Evolutionary conservation across 1,140 invertebrate genomes (phyloP).

Genomic region (Aphelinus certus): DNA sequence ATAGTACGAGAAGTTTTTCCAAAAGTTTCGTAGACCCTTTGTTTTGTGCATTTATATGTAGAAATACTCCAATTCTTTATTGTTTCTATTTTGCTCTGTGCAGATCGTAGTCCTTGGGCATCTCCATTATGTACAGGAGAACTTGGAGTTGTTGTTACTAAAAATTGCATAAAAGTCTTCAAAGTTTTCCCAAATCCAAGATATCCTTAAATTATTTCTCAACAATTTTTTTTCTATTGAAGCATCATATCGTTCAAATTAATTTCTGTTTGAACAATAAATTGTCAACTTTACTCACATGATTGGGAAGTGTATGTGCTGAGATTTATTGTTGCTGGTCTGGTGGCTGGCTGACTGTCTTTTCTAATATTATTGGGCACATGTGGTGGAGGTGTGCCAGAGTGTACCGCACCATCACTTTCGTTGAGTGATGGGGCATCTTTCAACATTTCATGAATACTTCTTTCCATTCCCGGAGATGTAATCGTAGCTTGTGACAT

Average conservation of each 20-base stretch:
- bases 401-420: conserved; percentile 78
- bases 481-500: conserved; percentile 57
- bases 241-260: not conserved
- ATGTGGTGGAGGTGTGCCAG: conserved; percentile 69
- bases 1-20: conserved; percentile 92
- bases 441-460: conserved; percentile 89
- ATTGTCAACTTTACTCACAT: conserved; percentile 43
- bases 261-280: not conserved
- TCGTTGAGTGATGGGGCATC: conserved; percentile 84
- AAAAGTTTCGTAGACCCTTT: conserved; percentile 93
- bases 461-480: conserved; percentile 70
- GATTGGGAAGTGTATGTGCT: conserved; percentile 50
- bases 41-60: conserved; percentile 96
- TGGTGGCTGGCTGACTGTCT: conserved; percentile 56
- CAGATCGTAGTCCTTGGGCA: conserved; percentile 70
- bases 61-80: conserved; percentile 96
- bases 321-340: conserved; percentile 65
- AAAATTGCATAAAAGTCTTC: not conserved
- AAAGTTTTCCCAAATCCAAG: no score
- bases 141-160: conserved; percentile 56
- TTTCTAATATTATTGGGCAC: conserved; percentile 58
- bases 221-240: no score
- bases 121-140: conserved; percentile 71
- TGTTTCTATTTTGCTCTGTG: conserved; percentile 84
- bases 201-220: no score